Base-by-base conservation (phyloP, 92 coral and sea anemone genomes). In the Chrysogorgia sp. region DNA sequence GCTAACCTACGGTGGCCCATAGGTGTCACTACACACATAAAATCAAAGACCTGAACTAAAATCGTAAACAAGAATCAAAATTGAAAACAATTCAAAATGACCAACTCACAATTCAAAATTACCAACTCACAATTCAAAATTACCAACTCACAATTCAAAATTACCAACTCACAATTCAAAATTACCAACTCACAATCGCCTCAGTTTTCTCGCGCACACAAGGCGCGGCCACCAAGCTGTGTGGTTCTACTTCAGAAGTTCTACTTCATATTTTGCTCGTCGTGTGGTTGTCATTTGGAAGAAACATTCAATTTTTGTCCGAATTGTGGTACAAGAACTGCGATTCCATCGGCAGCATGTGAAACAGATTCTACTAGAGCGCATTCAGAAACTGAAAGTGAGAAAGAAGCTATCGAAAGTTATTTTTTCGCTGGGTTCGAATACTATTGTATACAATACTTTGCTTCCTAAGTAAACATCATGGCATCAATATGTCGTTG, bases 381-480 rank as follows among this genome's bases (percentile, higher is more conserved):
- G 29, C 31, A 29, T 3, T 7, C 35, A 15, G 63, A 26, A 19
- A 19, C 35, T 52, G 67, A 74, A 28, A 74, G 24, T 19, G 67
- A 74, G 63, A 33, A 59, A 14, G 58, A 71, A 49, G 63, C 50
- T 20, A 71, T 50, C 17, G 64, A 71, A 52, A 71, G 79, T 49
- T 71, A 71, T 59, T 71, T 71, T 45, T 52, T 40, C 34, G 76
- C 76, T 20, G 80, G 80, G 21, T 75, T 56, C 63, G 80, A 75
- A 29, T 76, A 40, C 29, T 20, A n/a, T n/a, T n/a, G n/a, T n/a
- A 45, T n/a, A 40, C 81, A 40, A 74, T 74, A 34, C 67, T 74
- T 53, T 74, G 80, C 55, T 74, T 74, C 65, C 31, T 74, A 34
- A 29, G 45, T 40, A 64, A 78, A 63, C 60, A 49, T 74, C 84